Percentiles rank a stretch among this genome's conserved stretches.
Conservation (phyloP, 2,888 invertebrate species). For the Drosophila mulleri region DNA sequence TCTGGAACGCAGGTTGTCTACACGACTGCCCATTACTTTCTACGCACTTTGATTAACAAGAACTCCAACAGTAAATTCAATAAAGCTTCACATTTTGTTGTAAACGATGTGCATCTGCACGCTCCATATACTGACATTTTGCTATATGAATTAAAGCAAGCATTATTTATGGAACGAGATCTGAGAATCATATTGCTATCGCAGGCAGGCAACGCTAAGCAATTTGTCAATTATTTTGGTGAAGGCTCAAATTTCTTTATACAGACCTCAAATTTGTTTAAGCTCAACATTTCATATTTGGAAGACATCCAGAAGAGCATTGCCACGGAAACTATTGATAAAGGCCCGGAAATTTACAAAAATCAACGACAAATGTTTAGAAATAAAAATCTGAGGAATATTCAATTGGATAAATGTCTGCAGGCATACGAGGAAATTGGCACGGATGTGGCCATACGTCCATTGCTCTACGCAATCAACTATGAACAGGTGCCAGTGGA, state of each 20-base stretch:
- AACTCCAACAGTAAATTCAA: background rate
- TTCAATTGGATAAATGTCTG: slow-evolving; percentile 59
- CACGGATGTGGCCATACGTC: slow-evolving; percentile 50
- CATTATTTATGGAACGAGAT: slow-evolving; percentile 27
- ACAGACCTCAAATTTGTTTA: background rate
- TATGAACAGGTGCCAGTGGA: slow-evolving; percentile 61
- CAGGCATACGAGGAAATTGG: slow-evolving; percentile 59
- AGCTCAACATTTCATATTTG: slow-evolving; percentile 46
- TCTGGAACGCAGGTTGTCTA: slow-evolving; percentile 46
- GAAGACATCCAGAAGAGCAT: slow-evolving; percentile 54
- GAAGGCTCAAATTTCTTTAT: slow-evolving; percentile 44
- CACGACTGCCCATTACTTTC: slow-evolving; percentile 54
- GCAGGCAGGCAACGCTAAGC: slow-evolving; percentile 17
- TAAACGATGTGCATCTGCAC: slow-evolving; percentile 64
- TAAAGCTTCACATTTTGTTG: slow-evolving; percentile 57
- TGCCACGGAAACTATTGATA: slow-evolving; percentile 25
- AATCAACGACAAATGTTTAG: slow-evolving; percentile 32
- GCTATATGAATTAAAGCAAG: slow-evolving; percentile 50
- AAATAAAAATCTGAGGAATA: slow-evolving; percentile 40
- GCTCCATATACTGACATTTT: slow-evolving; percentile 58
- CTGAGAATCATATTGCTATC: slow-evolving; percentile 57
- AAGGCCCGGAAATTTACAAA: slow-evolving; percentile 40
- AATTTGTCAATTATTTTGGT: slow-evolving; percentile 47
- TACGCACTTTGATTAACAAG: slow-evolving; percentile 47
- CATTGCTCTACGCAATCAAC: slow-evolving; percentile 57